These are phyloP conservation scores for Enteromius paludinosus DNA, from an alignment of 2,797 vertebrate species.

Conservation along the genomic window DNA sequence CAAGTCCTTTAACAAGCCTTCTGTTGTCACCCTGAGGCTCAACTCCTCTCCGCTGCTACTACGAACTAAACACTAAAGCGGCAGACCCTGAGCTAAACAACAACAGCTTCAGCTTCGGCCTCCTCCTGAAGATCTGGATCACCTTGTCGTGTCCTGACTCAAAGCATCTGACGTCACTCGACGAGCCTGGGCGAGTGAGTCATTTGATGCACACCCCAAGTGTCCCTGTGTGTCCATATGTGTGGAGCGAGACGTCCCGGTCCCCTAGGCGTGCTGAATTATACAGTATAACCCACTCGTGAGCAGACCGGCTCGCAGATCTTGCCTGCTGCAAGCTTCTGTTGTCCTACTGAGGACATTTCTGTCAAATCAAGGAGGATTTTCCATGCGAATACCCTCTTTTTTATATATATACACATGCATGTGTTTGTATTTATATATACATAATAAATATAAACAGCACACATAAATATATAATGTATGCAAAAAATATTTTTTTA, in stretches of 20 bases:
- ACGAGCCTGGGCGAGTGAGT: conserved; percentile 15
- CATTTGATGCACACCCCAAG: conserved; percentile 18
- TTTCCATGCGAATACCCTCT: background rate
- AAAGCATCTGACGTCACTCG: background rate
- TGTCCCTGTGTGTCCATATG: conserved; percentile 18
- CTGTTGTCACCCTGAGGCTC: conserved; percentile 30
- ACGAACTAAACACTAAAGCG: background rate
- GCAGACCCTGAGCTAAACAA: background rate
- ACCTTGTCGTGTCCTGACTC: conserved; percentile 9
- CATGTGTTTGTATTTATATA: no score
- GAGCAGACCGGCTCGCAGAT: conserved; percentile 30
- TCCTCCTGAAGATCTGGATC: conserved; percentile 16
- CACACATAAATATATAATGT: no score
- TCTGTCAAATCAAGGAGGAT: background rate
- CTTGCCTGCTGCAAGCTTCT: conserved; percentile 12
- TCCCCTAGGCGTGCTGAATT: conserved; percentile 31
- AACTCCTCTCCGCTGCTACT: background rate
- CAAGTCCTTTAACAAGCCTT: conserved; percentile 26
- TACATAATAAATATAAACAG: no score
- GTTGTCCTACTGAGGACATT: conserved; percentile 20
- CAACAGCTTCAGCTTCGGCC: background rate
- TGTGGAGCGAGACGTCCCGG: conserved; percentile 10
- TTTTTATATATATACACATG: no score
- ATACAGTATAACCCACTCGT: conserved; percentile 17
- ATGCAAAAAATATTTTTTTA: no score